Evolutionary conservation across 2,888 invertebrate species (phyloP).

Genomic region (Volucella inflata): DNA sequence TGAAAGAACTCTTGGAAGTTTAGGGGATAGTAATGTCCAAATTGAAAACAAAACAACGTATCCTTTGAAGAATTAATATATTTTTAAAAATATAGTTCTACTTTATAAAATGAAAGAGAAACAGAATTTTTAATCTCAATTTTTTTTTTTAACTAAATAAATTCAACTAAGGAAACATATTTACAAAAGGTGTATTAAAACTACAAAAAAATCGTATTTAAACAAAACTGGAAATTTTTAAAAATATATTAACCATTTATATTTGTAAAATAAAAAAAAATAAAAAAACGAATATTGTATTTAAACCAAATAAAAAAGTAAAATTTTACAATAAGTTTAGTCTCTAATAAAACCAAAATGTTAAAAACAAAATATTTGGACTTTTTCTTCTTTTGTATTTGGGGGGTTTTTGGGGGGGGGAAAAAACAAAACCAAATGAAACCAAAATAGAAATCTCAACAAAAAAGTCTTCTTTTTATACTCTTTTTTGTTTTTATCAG

Average conservation of each 20-base stretch:
- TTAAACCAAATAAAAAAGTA: slow-evolving; percentile 37
- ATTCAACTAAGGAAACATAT: slow-evolving; percentile 65
- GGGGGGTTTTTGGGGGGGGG: slow-evolving; percentile 29
- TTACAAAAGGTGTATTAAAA: slow-evolving; percentile 54
- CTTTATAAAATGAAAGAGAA: slow-evolving; percentile 27
- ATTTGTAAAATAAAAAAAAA: too few species aligned
- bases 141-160: slow-evolving; percentile 44
- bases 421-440: slow-evolving; percentile 58
- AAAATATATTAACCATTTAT: slow-evolving; percentile 69
- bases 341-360: slow-evolving; percentile 56
- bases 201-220: slow-evolving; percentile 42
- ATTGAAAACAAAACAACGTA: slow-evolving; percentile 4
- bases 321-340: slow-evolving; percentile 39
- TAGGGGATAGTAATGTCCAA: slow-evolving; percentile 6
- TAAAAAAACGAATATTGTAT: too few species aligned
- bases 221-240: slow-evolving; percentile 48
- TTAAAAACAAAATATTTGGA: slow-evolving; percentile 33
- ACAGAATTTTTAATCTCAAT: not conserved
- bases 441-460: slow-evolving; percentile 47
- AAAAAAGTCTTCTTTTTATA: slow-evolving; percentile 50
- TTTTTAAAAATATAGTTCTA: slow-evolving; percentile 59
- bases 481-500: slow-evolving; percentile 48
- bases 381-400: slow-evolving; percentile 42
- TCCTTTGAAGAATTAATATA: slow-evolving; percentile 58
- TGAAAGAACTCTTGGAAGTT: slow-evolving; percentile 36